phyloP scores from a whole-genome alignment of 92 coral and sea anemone species.

The Porites cylindrica region DNA sequence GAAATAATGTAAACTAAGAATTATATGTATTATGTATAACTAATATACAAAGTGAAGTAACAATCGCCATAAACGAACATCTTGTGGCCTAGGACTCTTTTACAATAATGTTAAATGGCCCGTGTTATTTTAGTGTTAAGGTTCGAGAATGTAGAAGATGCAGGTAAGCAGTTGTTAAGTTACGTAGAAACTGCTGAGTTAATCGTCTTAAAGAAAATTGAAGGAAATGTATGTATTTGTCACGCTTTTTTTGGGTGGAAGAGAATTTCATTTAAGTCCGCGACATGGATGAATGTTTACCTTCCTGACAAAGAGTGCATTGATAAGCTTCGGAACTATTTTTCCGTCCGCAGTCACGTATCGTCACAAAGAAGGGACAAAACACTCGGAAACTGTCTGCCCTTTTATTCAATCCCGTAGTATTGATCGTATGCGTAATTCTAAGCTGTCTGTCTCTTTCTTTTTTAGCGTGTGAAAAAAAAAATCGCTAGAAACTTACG shows the following conservation, averaged over 20 bases:
- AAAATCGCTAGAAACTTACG: not conserved
- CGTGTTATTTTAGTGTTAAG: no score
- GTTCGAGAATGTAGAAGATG: no score
- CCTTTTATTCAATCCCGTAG: not conserved
- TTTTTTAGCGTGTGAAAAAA: constrained; percentile 7
- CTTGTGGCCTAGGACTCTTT: no score
- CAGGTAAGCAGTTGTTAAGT: not conserved
- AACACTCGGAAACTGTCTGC: not conserved
- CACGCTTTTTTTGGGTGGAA: constrained; percentile 26
- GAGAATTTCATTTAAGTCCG: constrained; percentile 17
- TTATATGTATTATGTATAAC: not conserved
- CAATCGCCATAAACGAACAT: no score
- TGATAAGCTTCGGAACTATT: not conserved
- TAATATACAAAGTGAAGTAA: not conserved
- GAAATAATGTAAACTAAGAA: not conserved
- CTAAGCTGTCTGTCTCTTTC: not conserved
- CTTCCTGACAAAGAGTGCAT: constrained; percentile 19
- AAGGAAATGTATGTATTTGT: not conserved
- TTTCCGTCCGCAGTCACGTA: constrained; percentile 58
- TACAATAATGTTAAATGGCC: no score
- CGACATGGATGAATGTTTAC: constrained; percentile 27
- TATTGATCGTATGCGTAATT: not conserved
- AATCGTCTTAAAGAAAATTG: not conserved
- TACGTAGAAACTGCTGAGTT: not conserved
- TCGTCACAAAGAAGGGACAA: not conserved